Evolutionary conservation across 2,888 invertebrate genomes (phyloP), one percentile per base, ranked within the genome.

Genomic region (Hirtodrosophila duncani): DNA sequence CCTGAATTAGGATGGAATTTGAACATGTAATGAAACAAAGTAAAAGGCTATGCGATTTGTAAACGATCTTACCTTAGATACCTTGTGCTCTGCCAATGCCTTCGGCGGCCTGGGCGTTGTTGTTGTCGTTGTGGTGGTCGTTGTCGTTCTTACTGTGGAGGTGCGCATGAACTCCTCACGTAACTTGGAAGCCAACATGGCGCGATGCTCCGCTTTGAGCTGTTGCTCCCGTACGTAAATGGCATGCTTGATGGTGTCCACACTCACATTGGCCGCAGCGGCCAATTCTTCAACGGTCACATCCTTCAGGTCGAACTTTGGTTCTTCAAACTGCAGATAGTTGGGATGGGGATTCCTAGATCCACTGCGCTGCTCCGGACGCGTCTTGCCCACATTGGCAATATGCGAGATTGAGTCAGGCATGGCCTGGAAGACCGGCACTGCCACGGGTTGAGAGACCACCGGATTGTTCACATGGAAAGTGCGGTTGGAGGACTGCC

Each of bases 161-260:
- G 88, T 87, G 1, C 85, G 89, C 85, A 44, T 88, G 6, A 83
- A 84, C 39, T 79, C 85, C 37, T 86, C 85, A 18, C 81, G 71
- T 53, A 82, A 44, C 50, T 74, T 83, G 18, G 79, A 72, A 30
- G 72, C 84, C 56, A 84, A 44, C 68, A 78, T 72, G 4, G 85
- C 84, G 4, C 83, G 77, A 52, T 85, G 91, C 70, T 91, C 91
- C 34, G 88, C 90, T 77, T 91, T 79, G 57, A 92, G 81, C 82
- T 93, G 92, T 68, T 93, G 92, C 63, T 93, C 92, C 30, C 92
- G 88, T 65, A 92, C 86, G 3, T 91, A 88, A 41, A 94, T 91
- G 0, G 94, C 94, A 6, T 93, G 91, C 75, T 94, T 92, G 2
- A 94, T 89, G 4, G 93, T 92, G 51, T 93, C 93, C 81, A 93